Base-by-base conservation (phyloP, 1,140 invertebrate species). In the Eumeta japonica region DNA sequence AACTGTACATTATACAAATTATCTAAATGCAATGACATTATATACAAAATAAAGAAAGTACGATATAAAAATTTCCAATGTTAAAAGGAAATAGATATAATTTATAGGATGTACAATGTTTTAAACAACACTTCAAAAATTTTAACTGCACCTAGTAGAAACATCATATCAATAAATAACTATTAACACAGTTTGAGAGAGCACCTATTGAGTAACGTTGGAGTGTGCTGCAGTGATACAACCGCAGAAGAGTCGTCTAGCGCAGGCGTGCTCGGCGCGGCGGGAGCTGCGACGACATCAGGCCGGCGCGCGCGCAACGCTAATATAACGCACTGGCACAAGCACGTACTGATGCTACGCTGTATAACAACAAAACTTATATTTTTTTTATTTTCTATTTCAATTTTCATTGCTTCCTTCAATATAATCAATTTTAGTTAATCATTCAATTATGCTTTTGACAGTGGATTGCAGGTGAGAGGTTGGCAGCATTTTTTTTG, bases 301-400 rank as follows among this genome's bases (percentile, higher is more conserved):
- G 28, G 5, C 12, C 58, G 66, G 1, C 66, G 66, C 30, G 67
- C 53, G 15, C 72, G 56, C 42, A 75, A 45, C 43, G 68, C 53
- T 16, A 65, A 41, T 35, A 59, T 65, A 24, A 73, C 72, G 35
- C 67, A 71, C 44, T 75, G 73, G 33, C 75, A 64, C 27, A 75
- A 43, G 34, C 72, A 75, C 9, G 65, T 64, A 38, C 67, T 73
- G n/a, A 72, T 68, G 44, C 67, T 74, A 3, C 71, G 51, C 74
- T 76, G 48, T 16, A 24, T 7, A 28, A 18, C 10, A 37, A 37
- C 4, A 13, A 10, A 37, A 29, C n/a, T 24, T 24, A 24, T 24
- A 24, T 24, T 7, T 24, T n/a, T 24, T 24, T 24, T 7, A 24
- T 5, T 37, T 14, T 20, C n/a, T 18, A 20, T 37, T 27, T 20